Evolutionary conservation across 2,797 vertebrate species (phyloP), one percentile per base, ranked within the genome.

Genomic region (Prionace glauca): DNA sequence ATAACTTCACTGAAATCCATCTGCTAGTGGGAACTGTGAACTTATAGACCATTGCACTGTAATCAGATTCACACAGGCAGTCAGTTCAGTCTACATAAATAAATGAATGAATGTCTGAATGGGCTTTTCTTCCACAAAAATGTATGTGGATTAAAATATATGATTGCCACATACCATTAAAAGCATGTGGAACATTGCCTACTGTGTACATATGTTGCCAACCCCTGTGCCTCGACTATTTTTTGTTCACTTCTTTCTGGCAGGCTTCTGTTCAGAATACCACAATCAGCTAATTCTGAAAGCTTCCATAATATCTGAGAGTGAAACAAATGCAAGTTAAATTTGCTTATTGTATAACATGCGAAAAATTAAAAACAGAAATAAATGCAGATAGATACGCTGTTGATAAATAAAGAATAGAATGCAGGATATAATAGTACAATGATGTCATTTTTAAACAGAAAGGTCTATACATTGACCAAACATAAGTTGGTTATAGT

Each of bases 31-130:
- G 65, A 77, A 74, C 93, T 77, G 71, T 95, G 71, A 95, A 77
- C 93, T 95, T 74, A 72, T 74, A 77, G 93, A n/a, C 71, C 26
- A 56, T 71, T 77, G 29, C 71, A 95, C 69, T 50, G 93, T 29
- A 95, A 95, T 95, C 93, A 95, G 93, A 95, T 56, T 95, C 67
- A 72, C 71, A 95, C 93, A 95, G 93, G 69, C 93, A 77, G 93
- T 95, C 71, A 95, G 26, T 95, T 95, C 93, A 95, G 24, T 56
- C 93, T 95, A 36, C 71, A 95, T 60, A 95, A 95, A 95, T 95
- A 95, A 60, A 95, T 95, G 93, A 77, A 95, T 95, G 93, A 95
- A 95, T 74, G 71, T 95, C 93, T 95, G 93, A 77, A 95, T 95
- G 45, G 50, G 50, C 93, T 77, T 95, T 95, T 95, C 45, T 95